phyloP scores from a whole-genome alignment of 2,888 invertebrate genomes.

The Nycteola revayana region DNA sequence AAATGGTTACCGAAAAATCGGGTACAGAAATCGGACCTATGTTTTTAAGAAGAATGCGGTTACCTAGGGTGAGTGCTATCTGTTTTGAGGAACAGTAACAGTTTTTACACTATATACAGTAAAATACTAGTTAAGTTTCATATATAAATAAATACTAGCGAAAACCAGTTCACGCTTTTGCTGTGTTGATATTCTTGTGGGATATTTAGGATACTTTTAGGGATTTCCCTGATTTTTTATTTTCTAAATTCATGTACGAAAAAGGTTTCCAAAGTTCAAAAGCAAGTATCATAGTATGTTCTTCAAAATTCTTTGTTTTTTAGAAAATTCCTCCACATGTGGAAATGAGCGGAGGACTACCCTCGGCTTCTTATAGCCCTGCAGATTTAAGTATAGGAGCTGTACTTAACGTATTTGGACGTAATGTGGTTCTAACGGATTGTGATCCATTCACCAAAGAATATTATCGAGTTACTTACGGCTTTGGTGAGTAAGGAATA shows the following conservation, averaged over 20 bases:
- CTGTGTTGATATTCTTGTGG: too few relatives aligned
- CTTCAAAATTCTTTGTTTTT: conserved; percentile 4
- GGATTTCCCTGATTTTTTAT: too few relatives aligned
- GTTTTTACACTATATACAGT: too few relatives aligned
- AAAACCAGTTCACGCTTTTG: too few relatives aligned
- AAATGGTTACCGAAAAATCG: conserved; percentile 85
- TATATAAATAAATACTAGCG: too few relatives aligned
- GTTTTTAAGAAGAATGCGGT: conserved; percentile 87
- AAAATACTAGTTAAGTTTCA: too few relatives aligned
- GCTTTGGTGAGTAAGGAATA: conserved; percentile 80
- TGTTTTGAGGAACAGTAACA: too few relatives aligned
- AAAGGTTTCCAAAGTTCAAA: too few relatives aligned
- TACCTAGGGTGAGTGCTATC: conserved; percentile 89
- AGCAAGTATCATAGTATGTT: too few relatives aligned
- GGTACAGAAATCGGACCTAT: conserved; percentile 87
- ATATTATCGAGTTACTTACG: conserved; percentile 88
- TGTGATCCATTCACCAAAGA: conserved; percentile 93
- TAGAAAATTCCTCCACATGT: conserved; percentile 64
- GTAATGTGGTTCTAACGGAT: conserved; percentile 89
- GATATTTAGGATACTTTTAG: too few relatives aligned
- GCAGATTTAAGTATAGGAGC: conserved; percentile 92
- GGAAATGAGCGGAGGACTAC: conserved; percentile 69
- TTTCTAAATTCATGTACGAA: neutral
- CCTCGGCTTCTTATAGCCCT: conserved; percentile 81
- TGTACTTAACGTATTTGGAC: conserved; percentile 90